Percentiles rank a stretch among this genome's conserved stretches.
Conservation (phyloP, 2,113 vertebrate genomes). For the Scartelaos histophorus region DNA sequence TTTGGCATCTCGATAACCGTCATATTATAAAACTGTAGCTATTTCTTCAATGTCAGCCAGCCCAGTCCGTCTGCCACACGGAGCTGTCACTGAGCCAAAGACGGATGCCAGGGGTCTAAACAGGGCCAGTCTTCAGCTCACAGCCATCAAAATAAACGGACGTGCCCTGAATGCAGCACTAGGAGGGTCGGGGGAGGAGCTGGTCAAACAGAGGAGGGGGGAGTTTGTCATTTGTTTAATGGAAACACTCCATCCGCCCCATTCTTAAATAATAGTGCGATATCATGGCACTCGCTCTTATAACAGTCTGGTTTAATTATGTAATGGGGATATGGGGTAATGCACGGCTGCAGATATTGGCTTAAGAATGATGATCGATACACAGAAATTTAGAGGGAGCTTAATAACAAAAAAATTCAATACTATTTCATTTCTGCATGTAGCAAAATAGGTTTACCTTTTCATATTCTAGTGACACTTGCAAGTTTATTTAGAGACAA, state of each 20-base stretch:
- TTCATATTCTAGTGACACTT: too few species aligned
- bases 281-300: conserved; percentile 21
- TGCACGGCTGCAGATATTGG: not conserved
- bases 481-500: too few species aligned
- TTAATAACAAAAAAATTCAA: too few species aligned
- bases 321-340: not conserved
- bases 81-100: conserved; percentile 27
- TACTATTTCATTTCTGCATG: too few species aligned
- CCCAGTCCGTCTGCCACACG: conserved; percentile 47
- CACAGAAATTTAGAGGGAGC: too few species aligned
- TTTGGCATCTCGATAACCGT: conserved; percentile 21
- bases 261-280: conserved; percentile 20
- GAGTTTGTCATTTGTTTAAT: conserved; percentile 68
- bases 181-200: conserved; percentile 15
- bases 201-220: conserved; percentile 38
- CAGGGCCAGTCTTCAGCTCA: conserved; percentile 15
- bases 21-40: conserved; percentile 11
- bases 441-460: too few species aligned
- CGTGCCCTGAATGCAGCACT: conserved; percentile 49
- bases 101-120: conserved; percentile 17
- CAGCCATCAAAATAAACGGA: conserved; percentile 57
- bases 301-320: not conserved
- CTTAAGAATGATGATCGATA: not conserved
- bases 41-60: conserved; percentile 69
- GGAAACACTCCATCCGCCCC: conserved; percentile 46